Evolutionary conservation across 2,888 invertebrate genomes (phyloP), one percentile per base, ranked within the genome.

Genomic region (Ennomos erosarius): DNA sequence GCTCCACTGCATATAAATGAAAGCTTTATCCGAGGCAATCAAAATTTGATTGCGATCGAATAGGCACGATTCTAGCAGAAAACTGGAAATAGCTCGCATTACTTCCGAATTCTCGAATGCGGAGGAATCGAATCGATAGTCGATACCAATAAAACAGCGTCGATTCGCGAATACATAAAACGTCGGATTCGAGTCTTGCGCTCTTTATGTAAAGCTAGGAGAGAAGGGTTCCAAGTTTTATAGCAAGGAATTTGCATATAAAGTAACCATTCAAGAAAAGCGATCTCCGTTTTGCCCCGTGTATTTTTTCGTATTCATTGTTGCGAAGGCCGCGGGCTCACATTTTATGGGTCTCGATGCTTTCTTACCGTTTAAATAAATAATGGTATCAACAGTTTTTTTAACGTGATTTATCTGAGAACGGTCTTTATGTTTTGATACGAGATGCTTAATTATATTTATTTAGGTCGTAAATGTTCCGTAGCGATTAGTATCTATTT

Each of bases 241-340:
- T 90, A 84, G 84, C 90, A 78, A 82, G 79, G 84, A 87, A 92
- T 92, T 92, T 91, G 88, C 92, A 92, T 92, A 90, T 92, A 92
- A 92, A 92, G 92, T 92, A 92, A 92, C 90, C 91, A 90, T 92
- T 89, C 88, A 91, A 92, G 92, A 88, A 90, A 91, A 89, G 87
- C 88, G 90, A 92, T 91, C 91, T 86, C 83, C 82, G 84, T 82
- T 87, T 78, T 82, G 81, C 81, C 84, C 70, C 78, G 76, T 80
- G 83, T 82, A 72, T 73, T 84, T 81, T 90, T 89, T 87, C 84
- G 84, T 87, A 90, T 90, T 91, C 90, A 90, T 91, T 90, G 91
- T 90, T 85, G 77, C 78, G 83, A 85, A 90, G 87, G 85, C 84
- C 87, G 81, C 76, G 82, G 76, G 76, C 79, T 81, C 83, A 80